Evolutionary conservation across 2,797 vertebrate species (phyloP).

Genomic region (Prionace glauca): DNA sequence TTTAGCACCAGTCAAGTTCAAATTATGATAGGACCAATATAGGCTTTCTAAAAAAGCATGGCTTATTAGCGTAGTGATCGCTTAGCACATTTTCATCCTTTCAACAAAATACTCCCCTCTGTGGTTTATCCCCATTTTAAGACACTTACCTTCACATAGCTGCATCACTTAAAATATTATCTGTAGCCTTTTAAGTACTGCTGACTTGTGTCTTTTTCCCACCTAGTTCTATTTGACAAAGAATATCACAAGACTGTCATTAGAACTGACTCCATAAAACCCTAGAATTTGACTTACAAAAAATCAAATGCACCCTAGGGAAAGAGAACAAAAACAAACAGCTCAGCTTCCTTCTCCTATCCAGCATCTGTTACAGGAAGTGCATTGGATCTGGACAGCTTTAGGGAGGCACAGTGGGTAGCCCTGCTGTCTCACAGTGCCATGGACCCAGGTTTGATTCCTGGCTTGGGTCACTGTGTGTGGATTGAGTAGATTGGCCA

Average conservation of each 20-base stretch:
- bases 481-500: too few species aligned
- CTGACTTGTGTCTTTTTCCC: background rate
- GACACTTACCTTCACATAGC: background rate
- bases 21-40: background rate
- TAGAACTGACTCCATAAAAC: background rate
- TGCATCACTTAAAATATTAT: background rate
- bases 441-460: too few species aligned
- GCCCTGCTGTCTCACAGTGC: too few species aligned
- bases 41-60: background rate
- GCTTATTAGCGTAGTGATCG: background rate
- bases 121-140: background rate
- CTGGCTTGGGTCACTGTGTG: too few species aligned
- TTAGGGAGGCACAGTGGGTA: background rate
- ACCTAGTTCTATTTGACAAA: background rate
- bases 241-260: background rate
- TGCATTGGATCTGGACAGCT: background rate
- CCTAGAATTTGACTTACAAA: background rate
- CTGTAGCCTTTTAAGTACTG: background rate
- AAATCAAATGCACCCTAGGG: background rate
- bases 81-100: background rate
- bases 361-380: background rate
- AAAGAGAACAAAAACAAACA: background rate
- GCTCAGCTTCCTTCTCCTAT: background rate
- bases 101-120: background rate
- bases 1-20: slow-evolving; percentile 4